Base-by-base conservation (phyloP, 2,113 vertebrate species). In the Oophaga pumilio region DNA sequence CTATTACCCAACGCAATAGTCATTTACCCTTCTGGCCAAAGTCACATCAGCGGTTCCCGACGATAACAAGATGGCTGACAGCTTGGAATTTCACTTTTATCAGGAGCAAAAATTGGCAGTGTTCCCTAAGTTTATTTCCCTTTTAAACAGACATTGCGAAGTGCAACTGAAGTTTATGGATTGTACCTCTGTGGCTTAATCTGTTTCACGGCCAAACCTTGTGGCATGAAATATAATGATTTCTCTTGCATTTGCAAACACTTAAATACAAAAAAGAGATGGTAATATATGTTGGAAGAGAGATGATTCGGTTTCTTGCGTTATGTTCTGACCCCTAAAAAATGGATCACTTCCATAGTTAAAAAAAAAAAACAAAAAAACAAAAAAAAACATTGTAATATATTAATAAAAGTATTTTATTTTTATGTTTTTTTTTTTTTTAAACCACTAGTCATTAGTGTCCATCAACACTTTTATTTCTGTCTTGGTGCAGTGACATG, bases 21-120 rank as follows among this genome's bases (percentile, higher is more conserved):
- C 89, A 93, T 91, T 90, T 89, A 20, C 76, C 77, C 89, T 88
- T 90, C 82, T 90, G 89, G 92, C 93, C 91, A 93, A 91, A 92
- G 91, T 92, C 92, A 92, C 92, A 93, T 93, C 92, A 92, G 91
- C 92, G 90, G 92, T 91, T 93, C 89, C 33, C 88, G 90, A 90
- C 91, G 91, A 93, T 94, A 93, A 92, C 92, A 92, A 93, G 92
- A 91, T 92, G 93, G 91, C 92, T 93, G 93, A 94, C 92, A 92
- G 91, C 91, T 90, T 90, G 92, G 92, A 93, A 94, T 92, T 93
- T 0, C 5, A 87, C 91, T 92, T 83, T 93, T 93, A 91, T 92
- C 91, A 91, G 90, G 91, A 92, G 90, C 86, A 89, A 92, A 92
- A 92, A 80, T 90, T 93, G 93, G 92, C 92, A 92, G 79, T 90